These are phyloP conservation scores for Sminthurides aquaticus DNA, from an alignment of 2,888 invertebrate genomes.

Conservation along the genomic window DNA sequence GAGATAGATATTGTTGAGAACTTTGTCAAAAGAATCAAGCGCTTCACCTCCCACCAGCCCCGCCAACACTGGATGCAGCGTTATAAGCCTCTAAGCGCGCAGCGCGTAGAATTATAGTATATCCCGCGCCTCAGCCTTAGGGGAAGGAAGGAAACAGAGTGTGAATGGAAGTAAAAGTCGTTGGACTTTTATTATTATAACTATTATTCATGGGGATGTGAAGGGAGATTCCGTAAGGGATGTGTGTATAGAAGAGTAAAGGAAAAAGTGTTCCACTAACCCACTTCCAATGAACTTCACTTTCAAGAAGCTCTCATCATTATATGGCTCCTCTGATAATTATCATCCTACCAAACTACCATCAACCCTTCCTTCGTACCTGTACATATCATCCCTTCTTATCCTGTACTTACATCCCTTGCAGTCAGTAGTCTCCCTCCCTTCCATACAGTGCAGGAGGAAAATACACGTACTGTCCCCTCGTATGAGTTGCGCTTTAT, in stretches of 20 bases:
- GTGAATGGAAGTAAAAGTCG: constrained; percentile 23
- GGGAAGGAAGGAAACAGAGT: constrained; percentile 19
- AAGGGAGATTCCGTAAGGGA: not conserved
- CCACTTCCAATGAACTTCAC: constrained; percentile 25
- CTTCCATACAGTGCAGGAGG: no score
- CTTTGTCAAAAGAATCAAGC: no score
- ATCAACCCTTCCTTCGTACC: no score
- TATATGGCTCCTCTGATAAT: not conserved
- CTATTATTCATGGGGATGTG: not conserved
- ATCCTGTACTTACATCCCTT: no score
- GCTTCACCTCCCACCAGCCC: not conserved
- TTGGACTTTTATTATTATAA: not conserved
- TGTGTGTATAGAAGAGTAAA: not conserved
- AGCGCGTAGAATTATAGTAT: not conserved
- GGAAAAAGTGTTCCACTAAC: constrained; percentile 15
- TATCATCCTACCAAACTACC: not conserved
- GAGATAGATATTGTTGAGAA: no score
- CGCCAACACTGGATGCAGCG: not conserved
- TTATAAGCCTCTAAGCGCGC: not conserved
- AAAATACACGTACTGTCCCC: no score
- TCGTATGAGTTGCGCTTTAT: no score
- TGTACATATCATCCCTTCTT: no score
- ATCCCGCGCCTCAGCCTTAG: not conserved
- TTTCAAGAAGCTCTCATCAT: constrained; percentile 10
- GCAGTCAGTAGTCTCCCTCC: no score